Percentiles rank a stretch among this genome's conserved stretches.
phyloP scores from a whole-genome alignment of 2,888 invertebrate genomes.

The Oligia strigilis region DNA sequence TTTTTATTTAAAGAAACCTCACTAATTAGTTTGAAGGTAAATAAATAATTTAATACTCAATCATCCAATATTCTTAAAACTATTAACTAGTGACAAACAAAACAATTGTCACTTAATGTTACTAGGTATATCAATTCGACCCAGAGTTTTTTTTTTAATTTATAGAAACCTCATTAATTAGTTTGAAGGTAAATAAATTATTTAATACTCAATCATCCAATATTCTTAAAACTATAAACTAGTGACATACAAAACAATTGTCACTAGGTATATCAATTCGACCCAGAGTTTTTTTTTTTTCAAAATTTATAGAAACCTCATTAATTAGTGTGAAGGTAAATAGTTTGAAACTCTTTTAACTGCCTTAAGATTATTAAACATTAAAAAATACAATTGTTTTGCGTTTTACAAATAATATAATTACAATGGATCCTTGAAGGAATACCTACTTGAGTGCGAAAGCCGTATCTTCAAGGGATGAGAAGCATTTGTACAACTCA shows the following conservation, averaged over 20 bases:
- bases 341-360: neutral
- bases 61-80: neutral
- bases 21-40: too few relatives aligned
- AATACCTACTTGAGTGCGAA: too few relatives aligned
- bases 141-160: neutral
- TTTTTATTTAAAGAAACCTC: neutral
- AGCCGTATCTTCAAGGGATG: neutral
- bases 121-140: neutral
- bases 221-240: neutral
- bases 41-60: constrained; percentile 1
- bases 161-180: neutral
- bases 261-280: neutral
- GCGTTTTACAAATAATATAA: neutral
- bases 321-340: neutral
- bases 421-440: neutral
- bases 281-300: neutral
- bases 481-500: neutral
- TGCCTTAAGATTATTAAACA: neutral
- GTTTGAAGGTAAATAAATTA: neutral
- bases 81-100: neutral
- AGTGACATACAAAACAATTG: neutral
- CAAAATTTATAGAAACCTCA: neutral
- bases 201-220: neutral
- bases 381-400: neutral
- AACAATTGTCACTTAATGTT: neutral